These are phyloP conservation scores for Gymnoscopelus braueri DNA, from an alignment of 2,797 vertebrate genomes.

Conservation along the genomic window DNA sequence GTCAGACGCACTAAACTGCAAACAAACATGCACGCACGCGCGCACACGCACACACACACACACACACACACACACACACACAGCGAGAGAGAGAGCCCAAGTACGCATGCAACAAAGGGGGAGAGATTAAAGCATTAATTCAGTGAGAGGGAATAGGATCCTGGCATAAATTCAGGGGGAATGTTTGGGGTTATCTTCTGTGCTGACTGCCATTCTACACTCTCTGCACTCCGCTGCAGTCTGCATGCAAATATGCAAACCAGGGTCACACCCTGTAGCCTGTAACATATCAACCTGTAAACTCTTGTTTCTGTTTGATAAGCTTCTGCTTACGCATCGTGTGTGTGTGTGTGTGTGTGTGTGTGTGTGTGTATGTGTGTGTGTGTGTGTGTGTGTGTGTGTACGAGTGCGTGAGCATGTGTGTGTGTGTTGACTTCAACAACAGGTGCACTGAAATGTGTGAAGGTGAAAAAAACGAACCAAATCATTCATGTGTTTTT, in stretches of 20 bases:
- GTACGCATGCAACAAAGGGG: conserved; percentile 74
- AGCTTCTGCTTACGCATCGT: conserved; percentile 31
- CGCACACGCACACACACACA: not conserved
- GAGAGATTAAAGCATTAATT: conserved; percentile 80
- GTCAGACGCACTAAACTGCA: not conserved
- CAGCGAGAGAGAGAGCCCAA: conserved; percentile 34
- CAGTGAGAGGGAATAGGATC: conserved; percentile 75
- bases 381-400: conserved; percentile 13
- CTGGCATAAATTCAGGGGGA: conserved; percentile 74
- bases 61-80: not conserved
- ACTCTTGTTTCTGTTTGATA: conserved; percentile 76
- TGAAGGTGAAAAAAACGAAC: conserved; percentile 48
- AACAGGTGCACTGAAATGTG: conserved; percentile 59
- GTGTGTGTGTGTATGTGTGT: not conserved
- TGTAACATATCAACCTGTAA: conserved; percentile 66
- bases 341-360: conserved; percentile 16
- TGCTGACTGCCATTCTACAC: conserved; percentile 66
- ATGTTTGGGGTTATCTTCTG: conserved; percentile 78
- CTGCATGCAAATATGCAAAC: conserved; percentile 74
- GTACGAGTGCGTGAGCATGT: too few species aligned
- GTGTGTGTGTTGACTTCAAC: conserved; percentile 33
- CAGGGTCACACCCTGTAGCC: conserved; percentile 70
- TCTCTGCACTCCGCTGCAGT: conserved; percentile 68
- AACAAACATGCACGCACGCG: too few species aligned
- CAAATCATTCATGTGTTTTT: conserved; percentile 37